Evolutionary conservation across 2,113 vertebrate genomes (phyloP).

Genomic region (Sphaerodactylus townsendi): DNA sequence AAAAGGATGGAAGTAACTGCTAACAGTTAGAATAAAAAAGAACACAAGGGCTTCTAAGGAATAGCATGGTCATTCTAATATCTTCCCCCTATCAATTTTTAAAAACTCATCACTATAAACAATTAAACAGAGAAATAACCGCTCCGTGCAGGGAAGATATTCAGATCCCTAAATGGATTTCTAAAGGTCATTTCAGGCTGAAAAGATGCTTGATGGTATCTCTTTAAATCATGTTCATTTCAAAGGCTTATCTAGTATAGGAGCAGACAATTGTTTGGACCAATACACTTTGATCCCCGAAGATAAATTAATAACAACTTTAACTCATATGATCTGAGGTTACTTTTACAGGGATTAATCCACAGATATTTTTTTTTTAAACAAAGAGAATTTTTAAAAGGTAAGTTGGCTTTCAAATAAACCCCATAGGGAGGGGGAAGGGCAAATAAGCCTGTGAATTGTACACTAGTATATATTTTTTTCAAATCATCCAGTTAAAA

Average conservation of each 20-base stretch:
- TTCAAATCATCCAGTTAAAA: slow-evolving; percentile 47
- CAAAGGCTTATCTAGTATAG: slow-evolving; percentile 58
- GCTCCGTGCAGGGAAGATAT: slow-evolving; percentile 56
- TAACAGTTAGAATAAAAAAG: slow-evolving; percentile 59
- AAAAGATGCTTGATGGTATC: slow-evolving; percentile 53
- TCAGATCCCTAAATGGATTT: slow-evolving; percentile 71
- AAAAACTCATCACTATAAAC: slow-evolving; percentile 70
- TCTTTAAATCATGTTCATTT: slow-evolving; percentile 63
- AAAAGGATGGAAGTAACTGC: slow-evolving; percentile 50
- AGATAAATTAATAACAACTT: slow-evolving; percentile 72
- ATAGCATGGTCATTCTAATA: slow-evolving; percentile 54
- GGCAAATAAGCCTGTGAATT: slow-evolving; percentile 33
- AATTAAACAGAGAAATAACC: slow-evolving; percentile 68
- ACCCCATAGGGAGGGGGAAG: slow-evolving; percentile 22
- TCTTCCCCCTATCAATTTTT: slow-evolving; percentile 65
- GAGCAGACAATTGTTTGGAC: slow-evolving; percentile 42
- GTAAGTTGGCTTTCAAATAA: slow-evolving; percentile 56
- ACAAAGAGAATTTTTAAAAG: slow-evolving; percentile 47
- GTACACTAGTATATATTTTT: background rate
- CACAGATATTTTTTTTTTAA: slow-evolving; percentile 42
- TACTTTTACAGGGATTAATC: slow-evolving; percentile 39
- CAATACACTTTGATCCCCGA: slow-evolving; percentile 54
- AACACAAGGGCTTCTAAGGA: slow-evolving; percentile 53
- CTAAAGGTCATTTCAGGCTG: slow-evolving; percentile 59
- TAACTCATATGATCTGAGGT: slow-evolving; percentile 60